Base-by-base conservation (phyloP, 2,113 vertebrate species). In the Phylloscopus trochilus region DNA sequence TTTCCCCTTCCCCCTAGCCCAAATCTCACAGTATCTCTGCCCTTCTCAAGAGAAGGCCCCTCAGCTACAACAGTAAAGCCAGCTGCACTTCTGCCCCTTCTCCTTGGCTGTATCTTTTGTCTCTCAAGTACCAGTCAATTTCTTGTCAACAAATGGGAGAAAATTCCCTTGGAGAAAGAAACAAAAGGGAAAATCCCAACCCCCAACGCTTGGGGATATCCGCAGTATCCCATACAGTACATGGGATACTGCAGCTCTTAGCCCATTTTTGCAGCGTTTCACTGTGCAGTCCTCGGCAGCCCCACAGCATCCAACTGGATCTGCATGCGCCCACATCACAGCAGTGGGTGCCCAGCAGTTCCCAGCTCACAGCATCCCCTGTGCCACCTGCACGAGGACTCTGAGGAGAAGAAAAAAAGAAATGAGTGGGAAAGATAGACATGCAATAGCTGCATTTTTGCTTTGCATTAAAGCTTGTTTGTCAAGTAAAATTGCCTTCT, bases 401-500 rank as follows among this genome's bases (percentile, higher is more conserved):
- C 43, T 1, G 1, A 20, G n/a, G 20, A 70, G 30, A 74, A 49
- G 28, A 18, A 62, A 62, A 83, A 67, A 56, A 31, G 7, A 78
- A 84, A 43, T 3, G 4, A 92, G 60, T 82, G 77, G 82, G 88
- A 93, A 60, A 69, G 49, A 76, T 51, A 31, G 56, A 55, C 23
- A 15, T 5, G n/a, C 13, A 63, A 55, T 35, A 58, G 47, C n/a
- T 63, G 26, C 87, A 28, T 33, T 89, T 84, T 92, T 33, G 46
- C 84, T 82, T 46, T 62, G 24, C 28, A 39, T 67, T 90, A 74
- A 70, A 43, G n/a, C 59, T 78, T 62, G 16, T 80, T 92, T 90
- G 76, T 77, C 72, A 86, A 73, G 68, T 66, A 56, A 88, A 90
- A 80, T 62, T 86, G 55, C 46, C 49, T 44, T 86, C 46, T 86